phyloP scores from a whole-genome alignment of 2,113 vertebrate species.

The Cichladusa arquata region DNA sequence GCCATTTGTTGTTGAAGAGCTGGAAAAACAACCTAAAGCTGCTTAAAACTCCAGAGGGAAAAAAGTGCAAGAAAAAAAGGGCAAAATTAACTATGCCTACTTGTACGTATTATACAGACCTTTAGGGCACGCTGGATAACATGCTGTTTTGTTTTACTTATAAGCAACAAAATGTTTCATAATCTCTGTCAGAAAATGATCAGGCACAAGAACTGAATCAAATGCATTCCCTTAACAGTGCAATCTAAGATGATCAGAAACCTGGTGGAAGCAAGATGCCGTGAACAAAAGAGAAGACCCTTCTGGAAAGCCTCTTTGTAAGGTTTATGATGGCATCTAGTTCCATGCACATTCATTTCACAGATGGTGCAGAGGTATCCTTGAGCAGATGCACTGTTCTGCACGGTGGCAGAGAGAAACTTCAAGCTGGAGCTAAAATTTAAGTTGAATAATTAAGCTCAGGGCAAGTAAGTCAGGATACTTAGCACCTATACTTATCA shows the following conservation, averaged over 20 bases:
- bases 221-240: not conserved
- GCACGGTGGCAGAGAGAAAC: not conserved
- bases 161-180: not conserved
- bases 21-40: not conserved
- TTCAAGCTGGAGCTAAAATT: not conserved
- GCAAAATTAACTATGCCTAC: not conserved
- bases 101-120: not conserved
- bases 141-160: not conserved
- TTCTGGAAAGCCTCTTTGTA: not conserved
- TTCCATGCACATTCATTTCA: not conserved
- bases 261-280: not conserved
- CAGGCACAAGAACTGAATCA: not conserved
- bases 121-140: not conserved
- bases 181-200: not conserved
- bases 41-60: not conserved
- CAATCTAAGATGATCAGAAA: not conserved
- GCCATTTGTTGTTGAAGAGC: not conserved
- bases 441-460: not conserved
- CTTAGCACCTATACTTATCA: not conserved
- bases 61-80: not conserved
- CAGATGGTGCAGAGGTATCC: not conserved
- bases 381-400: not conserved
- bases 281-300: not conserved
- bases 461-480: not conserved
- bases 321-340: not conserved